These are phyloP conservation scores for Rotaria sp. DNA, from an alignment of 2,888 invertebrate species.

Conservation along the genomic window DNA sequence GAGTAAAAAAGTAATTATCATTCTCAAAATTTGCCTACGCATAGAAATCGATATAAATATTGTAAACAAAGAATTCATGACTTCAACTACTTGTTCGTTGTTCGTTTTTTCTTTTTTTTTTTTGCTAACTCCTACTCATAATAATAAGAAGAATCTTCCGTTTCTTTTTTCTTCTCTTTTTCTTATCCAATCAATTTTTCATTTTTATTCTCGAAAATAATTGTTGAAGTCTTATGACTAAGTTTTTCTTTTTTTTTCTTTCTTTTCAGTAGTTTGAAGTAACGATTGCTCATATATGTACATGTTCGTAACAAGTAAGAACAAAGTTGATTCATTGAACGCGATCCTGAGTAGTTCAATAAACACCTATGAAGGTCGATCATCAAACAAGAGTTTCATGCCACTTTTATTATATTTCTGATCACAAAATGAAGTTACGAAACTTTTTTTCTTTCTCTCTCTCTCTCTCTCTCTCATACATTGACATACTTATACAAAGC, in stretches of 20 bases:
- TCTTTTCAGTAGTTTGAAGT: not conserved
- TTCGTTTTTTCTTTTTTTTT: not conserved
- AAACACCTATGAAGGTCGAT: not conserved
- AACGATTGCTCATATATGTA: not conserved
- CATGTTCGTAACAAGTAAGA: not conserved
- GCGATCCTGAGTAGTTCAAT: not conserved
- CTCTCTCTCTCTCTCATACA: not conserved
- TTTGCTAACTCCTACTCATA: not conserved
- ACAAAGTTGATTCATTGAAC: not conserved
- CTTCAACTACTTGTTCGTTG: not conserved
- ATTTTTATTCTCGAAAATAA: not conserved
- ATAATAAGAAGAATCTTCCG: not conserved
- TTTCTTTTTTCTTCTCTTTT: not conserved
- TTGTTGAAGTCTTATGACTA: not conserved
- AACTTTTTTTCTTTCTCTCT: not conserved
- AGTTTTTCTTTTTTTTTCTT: not conserved
- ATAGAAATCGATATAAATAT: not conserved
- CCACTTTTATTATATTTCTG: not conserved
- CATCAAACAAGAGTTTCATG: not conserved
- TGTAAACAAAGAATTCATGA: not conserved
- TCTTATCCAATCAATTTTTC: not conserved
- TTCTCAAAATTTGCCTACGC: too few species aligned
- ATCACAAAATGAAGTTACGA: not conserved
- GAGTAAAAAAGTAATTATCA: not conserved
- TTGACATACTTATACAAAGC: not conserved